Base-by-base conservation (phyloP, 2,888 invertebrate species). In the Mythimna lalbum region DNA sequence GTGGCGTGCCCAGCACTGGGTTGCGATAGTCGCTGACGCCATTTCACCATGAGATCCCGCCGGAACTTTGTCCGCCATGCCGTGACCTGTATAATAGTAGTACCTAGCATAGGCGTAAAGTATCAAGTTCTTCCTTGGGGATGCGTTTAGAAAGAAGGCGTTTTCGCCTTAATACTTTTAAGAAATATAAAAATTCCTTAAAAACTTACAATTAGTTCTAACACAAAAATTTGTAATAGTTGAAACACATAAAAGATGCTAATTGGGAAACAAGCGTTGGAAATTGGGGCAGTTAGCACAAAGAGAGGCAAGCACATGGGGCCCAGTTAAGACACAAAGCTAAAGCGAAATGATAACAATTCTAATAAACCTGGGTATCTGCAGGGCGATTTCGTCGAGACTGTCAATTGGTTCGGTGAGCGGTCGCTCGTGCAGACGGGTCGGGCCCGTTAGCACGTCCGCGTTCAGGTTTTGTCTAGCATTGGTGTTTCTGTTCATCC, bases 331-430 rank as follows among this genome's bases (percentile, higher is more conserved):
- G 36, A 70, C 67, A 80, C 59, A 87, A 86, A 88, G 87, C 86
- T 87, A 88, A 87, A 87, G 86, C 83, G 69, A 74, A 81, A 80
- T 78, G 69, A 76, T 81, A 84, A 83, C 73, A 83, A 75, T 68
- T 76, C 27, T 78, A 78, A 85, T 88, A 87, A 93, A 99, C 99
- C 99, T 98, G 94, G 99, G 98, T 95, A 99, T 99, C 93, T 98
- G 98, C 88, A 98, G 97, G 80, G 98, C 98, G 93, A 99, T 98
- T 95, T 98, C 98, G 94, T 99, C 99, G 91, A 98, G 97, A 91
- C 98, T 98, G 96, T 99, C 98, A 86, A 98, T 97, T 60, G 98
- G 98, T 88, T 97, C 98, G 92, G 98, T 97, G 83, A 98, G 98
- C 70, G 98, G 97, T 80, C 97, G 97, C 96, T 98, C 98, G 92